A percentile compares a stretch with the other conserved stretches of the same genome.
Conservation (phyloP, 2,888 invertebrate species). For the Encarsia formosa region DNA sequence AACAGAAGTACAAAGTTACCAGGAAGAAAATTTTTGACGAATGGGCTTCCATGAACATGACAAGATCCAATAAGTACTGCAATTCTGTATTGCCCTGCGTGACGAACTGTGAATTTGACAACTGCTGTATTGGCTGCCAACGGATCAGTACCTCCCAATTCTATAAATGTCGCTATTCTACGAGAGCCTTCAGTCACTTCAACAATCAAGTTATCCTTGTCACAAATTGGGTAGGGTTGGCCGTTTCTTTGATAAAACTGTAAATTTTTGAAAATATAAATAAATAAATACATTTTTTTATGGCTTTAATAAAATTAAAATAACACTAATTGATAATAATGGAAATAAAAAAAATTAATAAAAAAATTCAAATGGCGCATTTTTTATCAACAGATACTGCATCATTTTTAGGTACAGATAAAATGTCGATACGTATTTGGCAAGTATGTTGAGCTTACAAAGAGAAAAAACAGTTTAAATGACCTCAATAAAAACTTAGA, state of each 20-base stretch:
- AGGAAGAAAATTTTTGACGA: constrained; percentile 75
- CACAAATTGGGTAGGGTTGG: constrained; percentile 90
- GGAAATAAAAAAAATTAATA: no score
- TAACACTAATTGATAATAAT: background rate
- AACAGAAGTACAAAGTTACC: no score
- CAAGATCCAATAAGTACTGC: constrained; percentile 78
- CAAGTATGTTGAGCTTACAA: no score
- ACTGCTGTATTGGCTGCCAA: constrained; percentile 80
- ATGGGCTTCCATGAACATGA: constrained; percentile 82
- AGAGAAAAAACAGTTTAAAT: no score
- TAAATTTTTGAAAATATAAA: constrained; percentile 29
- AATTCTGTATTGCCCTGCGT: constrained; percentile 84
- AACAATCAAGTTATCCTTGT: constrained; percentile 84
- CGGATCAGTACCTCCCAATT: constrained; percentile 82
- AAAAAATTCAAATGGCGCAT: no score
- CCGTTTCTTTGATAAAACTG: constrained; percentile 90
- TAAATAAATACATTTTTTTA: no score
- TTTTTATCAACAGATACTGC: no score
- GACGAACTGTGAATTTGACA: constrained; percentile 88
- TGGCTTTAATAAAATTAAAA: no score
- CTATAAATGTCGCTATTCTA: constrained; percentile 78
- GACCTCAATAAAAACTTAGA: no score
- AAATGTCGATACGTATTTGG: no score
- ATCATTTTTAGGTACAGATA: no score
- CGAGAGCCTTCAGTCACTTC: constrained; percentile 82